Evolutionary conservation across 30 jellyfish, hydroid and myxozoan species (phyloP).

Genomic region (Aurelia sp.): DNA sequence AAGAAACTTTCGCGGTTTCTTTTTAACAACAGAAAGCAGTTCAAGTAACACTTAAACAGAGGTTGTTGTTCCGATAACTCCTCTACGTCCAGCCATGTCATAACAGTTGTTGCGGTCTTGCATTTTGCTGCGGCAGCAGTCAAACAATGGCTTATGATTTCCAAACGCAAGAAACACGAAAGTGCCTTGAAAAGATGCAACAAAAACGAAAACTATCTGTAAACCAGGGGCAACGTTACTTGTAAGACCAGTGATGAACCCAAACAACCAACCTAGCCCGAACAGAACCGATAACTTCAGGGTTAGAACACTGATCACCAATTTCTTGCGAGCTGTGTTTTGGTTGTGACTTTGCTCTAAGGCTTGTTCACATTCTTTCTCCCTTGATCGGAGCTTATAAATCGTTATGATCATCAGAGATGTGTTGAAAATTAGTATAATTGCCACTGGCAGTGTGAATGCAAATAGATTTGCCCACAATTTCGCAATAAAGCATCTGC

Average conservation of each 20-base stretch:
- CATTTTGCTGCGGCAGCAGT: not conserved
- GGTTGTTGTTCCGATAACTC: too few species aligned
- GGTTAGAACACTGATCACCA: constrained; percentile 6
- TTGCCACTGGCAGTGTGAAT: constrained; percentile 15
- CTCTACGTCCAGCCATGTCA: too few species aligned
- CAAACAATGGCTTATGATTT: not conserved
- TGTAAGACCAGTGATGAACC: not conserved
- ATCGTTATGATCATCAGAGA: not conserved
- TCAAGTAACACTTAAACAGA: too few species aligned
- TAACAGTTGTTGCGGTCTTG: too few species aligned
- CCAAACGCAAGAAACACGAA: constrained; percentile 19
- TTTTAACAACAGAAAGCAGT: too few species aligned
- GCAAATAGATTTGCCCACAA: constrained; percentile 39
- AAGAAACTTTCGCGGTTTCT: too few species aligned
- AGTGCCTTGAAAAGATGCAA: constrained; percentile 10
- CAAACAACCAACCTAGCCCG: constrained; percentile 40
- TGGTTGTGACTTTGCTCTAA: not conserved
- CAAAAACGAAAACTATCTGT: not conserved
- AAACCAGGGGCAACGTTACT: not conserved
- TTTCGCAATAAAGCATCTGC: constrained; percentile 12
- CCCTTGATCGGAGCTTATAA: not conserved
- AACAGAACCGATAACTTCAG: constrained; percentile 26
- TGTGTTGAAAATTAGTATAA: constrained; percentile 6
- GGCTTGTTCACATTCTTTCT: constrained; percentile 3
- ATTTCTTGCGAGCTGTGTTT: constrained; percentile 9